A percentile compares a stretch with the other conserved stretches of the same genome.
These are phyloP conservation scores for Halcyon badia DNA, from an alignment of 2,797 vertebrate genomes.

Conservation along the genomic window DNA sequence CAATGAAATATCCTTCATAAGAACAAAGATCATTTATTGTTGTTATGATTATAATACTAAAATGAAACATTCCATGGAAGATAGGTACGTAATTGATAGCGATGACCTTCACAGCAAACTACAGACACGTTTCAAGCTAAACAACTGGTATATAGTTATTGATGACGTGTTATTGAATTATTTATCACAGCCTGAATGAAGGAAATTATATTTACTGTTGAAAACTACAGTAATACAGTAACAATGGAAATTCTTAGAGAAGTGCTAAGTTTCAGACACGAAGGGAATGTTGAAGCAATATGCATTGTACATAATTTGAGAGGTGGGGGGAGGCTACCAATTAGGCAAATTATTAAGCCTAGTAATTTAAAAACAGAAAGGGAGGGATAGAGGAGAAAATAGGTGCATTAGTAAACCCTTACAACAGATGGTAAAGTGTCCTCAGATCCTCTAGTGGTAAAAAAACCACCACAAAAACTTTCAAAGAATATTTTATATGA, in stretches of 20 bases:
- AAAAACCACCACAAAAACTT: slow-evolving; percentile 46
- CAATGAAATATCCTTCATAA: not conserved
- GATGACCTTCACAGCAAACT: slow-evolving; percentile 71
- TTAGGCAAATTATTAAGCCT: slow-evolving; percentile 78
- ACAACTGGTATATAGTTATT: slow-evolving; percentile 81
- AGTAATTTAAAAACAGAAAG: slow-evolving; percentile 69
- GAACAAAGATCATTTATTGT: slow-evolving; percentile 16
- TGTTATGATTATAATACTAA: slow-evolving; percentile 35
- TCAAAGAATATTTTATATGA: slow-evolving; percentile 73
- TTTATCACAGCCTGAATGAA: slow-evolving; percentile 79
- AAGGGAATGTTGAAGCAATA: slow-evolving; percentile 29
- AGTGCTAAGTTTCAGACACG: slow-evolving; percentile 12
- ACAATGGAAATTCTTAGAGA: slow-evolving; percentile 67
- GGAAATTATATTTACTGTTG: slow-evolving; percentile 76
- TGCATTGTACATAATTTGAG: slow-evolving; percentile 17
- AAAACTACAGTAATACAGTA: slow-evolving; percentile 34
- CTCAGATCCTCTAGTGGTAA: slow-evolving; percentile 72
- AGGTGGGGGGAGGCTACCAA: slow-evolving; percentile 62
- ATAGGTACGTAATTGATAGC: slow-evolving; percentile 71
- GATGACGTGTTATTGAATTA: slow-evolving; percentile 83
- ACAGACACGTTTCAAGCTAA: slow-evolving; percentile 74
- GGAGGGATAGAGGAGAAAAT: slow-evolving; percentile 55
- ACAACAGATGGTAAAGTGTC: slow-evolving; percentile 82
- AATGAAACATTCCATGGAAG: slow-evolving; percentile 55
- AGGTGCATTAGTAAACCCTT: slow-evolving; percentile 77